Conservation (phyloP, 2,888 invertebrate genomes). For the Salpingus planirostris region DNA sequence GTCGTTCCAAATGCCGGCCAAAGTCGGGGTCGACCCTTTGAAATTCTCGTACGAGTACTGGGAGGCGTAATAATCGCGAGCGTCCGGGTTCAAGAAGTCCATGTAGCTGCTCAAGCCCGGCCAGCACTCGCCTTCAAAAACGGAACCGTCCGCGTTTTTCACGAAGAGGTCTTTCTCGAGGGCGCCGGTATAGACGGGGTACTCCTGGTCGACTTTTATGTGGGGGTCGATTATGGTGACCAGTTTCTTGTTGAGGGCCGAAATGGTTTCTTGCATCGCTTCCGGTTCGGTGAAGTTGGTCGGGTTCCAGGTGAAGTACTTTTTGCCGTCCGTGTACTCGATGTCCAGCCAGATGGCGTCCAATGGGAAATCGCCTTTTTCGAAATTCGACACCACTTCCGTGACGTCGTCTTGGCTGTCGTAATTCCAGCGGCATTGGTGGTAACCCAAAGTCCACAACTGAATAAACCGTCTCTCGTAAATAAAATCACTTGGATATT, state of each 20-base stretch:
- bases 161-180: constrained; percentile 69
- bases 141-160: constrained; percentile 75
- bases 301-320: constrained; percentile 79
- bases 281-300: constrained; percentile 75
- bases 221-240: constrained; percentile 94
- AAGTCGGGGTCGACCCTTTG: constrained; percentile 57
- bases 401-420: constrained; percentile 88
- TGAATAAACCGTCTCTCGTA: no score
- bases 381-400: constrained; percentile 72
- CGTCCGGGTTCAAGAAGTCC: constrained; percentile 18
- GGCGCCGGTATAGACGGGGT: constrained; percentile 79
- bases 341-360: constrained; percentile 98
- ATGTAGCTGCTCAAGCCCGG: constrained; percentile 13
- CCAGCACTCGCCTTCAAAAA: constrained; percentile 65
- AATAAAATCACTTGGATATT: no score
- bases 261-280: constrained; percentile 79
- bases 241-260: constrained; percentile 76
- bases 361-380: constrained; percentile 81
- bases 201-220: constrained; percentile 79
- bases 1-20: constrained; percentile 81
- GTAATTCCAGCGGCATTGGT: constrained; percentile 62
- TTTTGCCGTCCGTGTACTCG: constrained; percentile 88
- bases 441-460: constrained; percentile 34
- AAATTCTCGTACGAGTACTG: constrained; percentile 56
- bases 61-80: constrained; percentile 36